Evolutionary conservation across 2,113 vertebrate species (phyloP), one percentile per base, ranked within the genome.

Genomic region (Cheilinus undulatus): DNA sequence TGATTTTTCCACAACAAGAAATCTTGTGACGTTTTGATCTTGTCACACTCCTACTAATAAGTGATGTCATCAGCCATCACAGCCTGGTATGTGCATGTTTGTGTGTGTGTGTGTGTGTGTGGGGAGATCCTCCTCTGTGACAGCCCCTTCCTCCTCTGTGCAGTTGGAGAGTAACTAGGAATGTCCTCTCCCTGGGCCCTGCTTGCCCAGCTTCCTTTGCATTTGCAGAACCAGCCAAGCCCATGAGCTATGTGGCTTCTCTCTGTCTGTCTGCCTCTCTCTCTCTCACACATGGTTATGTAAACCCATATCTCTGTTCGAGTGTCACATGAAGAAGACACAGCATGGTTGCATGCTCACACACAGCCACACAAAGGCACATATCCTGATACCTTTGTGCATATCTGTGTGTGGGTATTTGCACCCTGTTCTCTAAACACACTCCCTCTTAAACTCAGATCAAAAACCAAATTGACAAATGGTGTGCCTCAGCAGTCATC

Each of bases 61-160:
- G 61, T 87, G 83, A 89, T 84, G 82, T 89, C 79, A 89, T 86
- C 70, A 83, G 74, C 76, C 65, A 69, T 80, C 79, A 70, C 74
- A 67, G 57, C 75, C 10, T 54, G 42, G n/a, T 45, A 8, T 45
- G 17, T n/a, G n/a, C n/a, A n/a, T n/a, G n/a, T n/a, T n/a, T n/a
- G n/a, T n/a, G n/a, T n/a, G n/a, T n/a, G n/a, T n/a, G n/a, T n/a
- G 36, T 38, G 36, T 11, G 36, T 11, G 36, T 11, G 10, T 38
- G 36, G 65, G 50, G 69, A 67, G 80, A 62, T 43, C 4, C 24
- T 85, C 65, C 76, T 84, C 73, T 80, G 71, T 75, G 75, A 84
- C 50, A 71, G 51, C 48, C 73, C 71, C 32, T 10, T 42, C 43
- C 24, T 68, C 34, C 2, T 74, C 53, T 76, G 38, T 66, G 64